Percentiles rank a stretch among this genome's conserved stretches.
These are phyloP conservation scores for Drosophila imparisetae DNA, from an alignment of 2,888 invertebrate genomes.

Conservation along the genomic window DNA sequence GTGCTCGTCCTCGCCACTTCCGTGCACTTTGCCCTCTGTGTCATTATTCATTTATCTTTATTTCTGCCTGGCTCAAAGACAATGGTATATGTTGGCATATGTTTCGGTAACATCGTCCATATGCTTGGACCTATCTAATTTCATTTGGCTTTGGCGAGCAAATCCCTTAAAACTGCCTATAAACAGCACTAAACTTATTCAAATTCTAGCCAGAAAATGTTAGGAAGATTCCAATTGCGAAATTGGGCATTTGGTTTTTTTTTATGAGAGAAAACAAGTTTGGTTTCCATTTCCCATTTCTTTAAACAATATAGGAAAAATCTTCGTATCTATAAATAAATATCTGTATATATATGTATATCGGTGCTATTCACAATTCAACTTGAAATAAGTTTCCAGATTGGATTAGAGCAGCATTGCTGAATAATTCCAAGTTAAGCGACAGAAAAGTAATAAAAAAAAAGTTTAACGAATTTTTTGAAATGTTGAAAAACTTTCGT, in stretches of 20 bases:
- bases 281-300: background rate
- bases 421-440: background rate
- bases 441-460: background rate
- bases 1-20: slow-evolving; percentile 33
- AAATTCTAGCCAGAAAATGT: background rate
- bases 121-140: slow-evolving; percentile 30
- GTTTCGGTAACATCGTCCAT: slow-evolving; percentile 40
- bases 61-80: slow-evolving; percentile 13
- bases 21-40: slow-evolving; percentile 54
- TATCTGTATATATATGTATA: too few relatives aligned
- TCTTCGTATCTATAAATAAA: background rate
- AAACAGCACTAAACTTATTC: background rate
- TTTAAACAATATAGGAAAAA: background rate
- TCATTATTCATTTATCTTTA: slow-evolving; percentile 51
- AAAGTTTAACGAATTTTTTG: background rate
- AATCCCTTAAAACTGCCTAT: slow-evolving; percentile 1
- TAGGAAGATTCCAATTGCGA: background rate
- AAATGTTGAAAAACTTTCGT: background rate
- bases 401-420: background rate
- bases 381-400: background rate
- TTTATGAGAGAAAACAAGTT: background rate
- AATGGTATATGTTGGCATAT: slow-evolving; percentile 44
- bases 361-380: background rate
- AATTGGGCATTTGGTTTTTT: background rate
- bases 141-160: slow-evolving; percentile 5